Evolutionary conservation across 2,888 invertebrate genomes (phyloP), one percentile per base, ranked within the genome.

Genomic region (Ophion obscuratus): DNA sequence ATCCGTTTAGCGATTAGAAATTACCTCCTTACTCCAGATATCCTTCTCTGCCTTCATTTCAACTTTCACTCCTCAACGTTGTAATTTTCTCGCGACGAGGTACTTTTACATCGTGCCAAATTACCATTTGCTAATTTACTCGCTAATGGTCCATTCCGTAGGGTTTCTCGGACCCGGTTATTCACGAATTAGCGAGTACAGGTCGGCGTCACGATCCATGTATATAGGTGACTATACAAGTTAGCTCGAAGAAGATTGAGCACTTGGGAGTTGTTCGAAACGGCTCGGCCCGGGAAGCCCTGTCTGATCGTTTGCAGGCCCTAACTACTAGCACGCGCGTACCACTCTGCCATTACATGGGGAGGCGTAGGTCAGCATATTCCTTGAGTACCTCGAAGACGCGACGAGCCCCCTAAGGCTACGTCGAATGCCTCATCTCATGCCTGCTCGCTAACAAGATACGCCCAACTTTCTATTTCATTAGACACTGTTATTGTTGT

Each of bases 91-190:
- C 20, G 17, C 47, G 68, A 40, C 53, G 36, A 17, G 31, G 59
- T 66, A 70, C 85, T 75, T 70, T 53, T 70, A 78, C 84, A 73
- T 74, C 81, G 57, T 44, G 64, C 24, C 67, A 79, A 86, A 86
- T 86, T 82, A 85, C 76, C 79, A 84, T 81, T 83, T 68, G 81
- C 73, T 88, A 86, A 89, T 88, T 76, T 87, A 88, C 86, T 87
- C 87, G 88, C 85, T 88, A 88, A 89, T 86, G 78, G 64, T 73
- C 70, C 36, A 79, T 82, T 59, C 64, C 44, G 20, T 31, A 17
- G 44, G 40, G 17, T 17, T 66, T 14, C 62, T 36, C 27, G 40
- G 31, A 14, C 47, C 64, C 78, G 53, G n/a, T 57, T 70, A 31
- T 68, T 82, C 74, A 57, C 24, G 27, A 81, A 84, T 27, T 61